phyloP scores from a whole-genome alignment of 2,888 invertebrate species.

The Himalopsyche japonica region DNA sequence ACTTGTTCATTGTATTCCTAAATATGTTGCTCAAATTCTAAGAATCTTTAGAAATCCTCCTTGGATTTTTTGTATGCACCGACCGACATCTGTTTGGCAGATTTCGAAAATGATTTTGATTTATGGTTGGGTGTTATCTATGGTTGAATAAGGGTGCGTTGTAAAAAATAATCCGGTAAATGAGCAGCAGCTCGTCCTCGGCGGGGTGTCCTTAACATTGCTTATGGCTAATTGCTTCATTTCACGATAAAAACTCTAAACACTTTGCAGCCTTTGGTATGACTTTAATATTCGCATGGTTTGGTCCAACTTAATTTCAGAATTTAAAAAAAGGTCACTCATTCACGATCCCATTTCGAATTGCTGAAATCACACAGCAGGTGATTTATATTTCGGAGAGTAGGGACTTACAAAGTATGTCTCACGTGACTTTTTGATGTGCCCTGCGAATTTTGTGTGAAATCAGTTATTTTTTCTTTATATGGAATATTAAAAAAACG shows the following conservation, averaged over 20 bases:
- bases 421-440: no score
- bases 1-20: background rate
- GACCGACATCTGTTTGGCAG: background rate
- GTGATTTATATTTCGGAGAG: no score
- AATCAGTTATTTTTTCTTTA: no score
- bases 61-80: background rate
- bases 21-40: background rate
- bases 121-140: constrained; percentile 4
- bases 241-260: background rate
- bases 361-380: no score
- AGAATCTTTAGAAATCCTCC: background rate
- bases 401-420: no score
- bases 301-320: no score
- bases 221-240: background rate
- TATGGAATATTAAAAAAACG: no score
- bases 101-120: constrained; percentile 1
- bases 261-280: background rate
- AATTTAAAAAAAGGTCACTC: no score
- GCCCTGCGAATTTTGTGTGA: no score
- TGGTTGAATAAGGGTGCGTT: background rate
- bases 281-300: background rate
- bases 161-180: constrained; percentile 25
- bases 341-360: no score
- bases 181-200: background rate
- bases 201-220: background rate